These are phyloP conservation scores for Euthynnus affinis DNA, from an alignment of 2,797 vertebrate species.

Conservation along the genomic window DNA sequence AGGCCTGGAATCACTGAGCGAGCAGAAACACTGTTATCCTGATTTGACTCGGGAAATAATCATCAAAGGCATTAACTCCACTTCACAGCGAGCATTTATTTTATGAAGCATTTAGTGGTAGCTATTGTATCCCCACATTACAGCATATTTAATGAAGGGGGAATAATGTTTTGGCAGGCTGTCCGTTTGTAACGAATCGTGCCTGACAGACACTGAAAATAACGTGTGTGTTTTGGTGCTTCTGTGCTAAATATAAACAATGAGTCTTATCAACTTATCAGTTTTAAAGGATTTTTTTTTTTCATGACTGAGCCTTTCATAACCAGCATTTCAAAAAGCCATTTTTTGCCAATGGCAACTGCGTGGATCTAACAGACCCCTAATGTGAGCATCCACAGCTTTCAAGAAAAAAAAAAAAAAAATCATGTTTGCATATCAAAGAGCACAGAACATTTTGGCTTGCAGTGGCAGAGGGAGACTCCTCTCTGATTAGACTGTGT, in stretches of 20 bases:
- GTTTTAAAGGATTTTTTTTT: constrained; percentile 41
- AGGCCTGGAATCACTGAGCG: constrained; percentile 51
- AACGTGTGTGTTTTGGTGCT: constrained; percentile 31
- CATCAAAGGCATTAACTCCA: constrained; percentile 75
- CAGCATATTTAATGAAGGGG: constrained; percentile 61
- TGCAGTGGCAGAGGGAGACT: neutral
- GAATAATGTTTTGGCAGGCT: constrained; percentile 57
- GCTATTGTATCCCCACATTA: constrained; percentile 65
- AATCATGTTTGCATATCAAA: constrained; percentile 58
- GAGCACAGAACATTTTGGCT: constrained; percentile 1
- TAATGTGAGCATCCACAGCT: constrained; percentile 37
- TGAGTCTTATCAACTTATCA: constrained; percentile 6
- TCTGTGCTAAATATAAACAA: constrained; percentile 45
- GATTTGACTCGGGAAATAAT: constrained; percentile 78
- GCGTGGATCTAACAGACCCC: constrained; percentile 31
- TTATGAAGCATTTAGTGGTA: constrained; percentile 71
- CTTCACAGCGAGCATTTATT: constrained; percentile 68
- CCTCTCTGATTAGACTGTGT: constrained; percentile 9
- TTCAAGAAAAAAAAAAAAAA: constrained; percentile 1
- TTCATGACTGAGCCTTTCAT: constrained; percentile 30
- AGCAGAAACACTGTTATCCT: constrained; percentile 57
- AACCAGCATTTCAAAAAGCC: constrained; percentile 26
- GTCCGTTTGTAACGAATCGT: constrained; percentile 51
- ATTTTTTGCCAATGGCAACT: constrained; percentile 14
- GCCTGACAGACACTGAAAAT: constrained; percentile 46